Conservation (phyloP, 2,113 vertebrate genomes). For the Oriolus oriolus region DNA sequence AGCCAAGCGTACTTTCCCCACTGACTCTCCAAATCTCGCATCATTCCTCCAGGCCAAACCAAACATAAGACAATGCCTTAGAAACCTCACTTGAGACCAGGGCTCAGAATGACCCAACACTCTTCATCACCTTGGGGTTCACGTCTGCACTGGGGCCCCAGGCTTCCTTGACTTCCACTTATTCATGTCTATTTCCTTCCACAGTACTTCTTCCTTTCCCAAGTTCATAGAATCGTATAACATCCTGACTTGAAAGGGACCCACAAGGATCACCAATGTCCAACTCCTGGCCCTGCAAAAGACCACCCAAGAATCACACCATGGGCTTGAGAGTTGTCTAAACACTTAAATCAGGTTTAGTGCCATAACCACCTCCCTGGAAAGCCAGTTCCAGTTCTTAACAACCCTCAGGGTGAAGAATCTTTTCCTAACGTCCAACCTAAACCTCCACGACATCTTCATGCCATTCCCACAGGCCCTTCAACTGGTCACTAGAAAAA, state of each 20-base stretch:
- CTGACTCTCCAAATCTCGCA: neutral
- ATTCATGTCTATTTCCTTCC: neutral
- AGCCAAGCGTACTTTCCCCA: neutral
- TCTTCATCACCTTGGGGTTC: too few species aligned
- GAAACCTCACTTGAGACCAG: neutral
- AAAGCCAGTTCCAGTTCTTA: neutral
- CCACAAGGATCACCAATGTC: neutral
- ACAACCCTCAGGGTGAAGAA: neutral
- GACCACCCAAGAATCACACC: neutral
- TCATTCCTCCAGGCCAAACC: neutral
- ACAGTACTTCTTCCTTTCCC: neutral
- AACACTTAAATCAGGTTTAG: neutral
- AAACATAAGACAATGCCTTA: neutral
- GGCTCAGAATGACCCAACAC: neutral
- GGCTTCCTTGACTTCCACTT: accelerated
- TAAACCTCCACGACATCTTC: neutral
- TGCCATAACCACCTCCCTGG: neutral
- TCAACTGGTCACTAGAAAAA: neutral
- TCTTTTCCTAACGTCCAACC: neutral
- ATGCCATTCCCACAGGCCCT: accelerated
- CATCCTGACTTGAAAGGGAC: neutral
- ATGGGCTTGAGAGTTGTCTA: too few species aligned
- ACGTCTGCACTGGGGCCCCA: accelerated
- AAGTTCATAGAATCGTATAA: neutral
- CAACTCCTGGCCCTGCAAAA: neutral